phyloP scores from a whole-genome alignment of 2,113 vertebrate genomes.

The Aspidoscelis tigris region DNA sequence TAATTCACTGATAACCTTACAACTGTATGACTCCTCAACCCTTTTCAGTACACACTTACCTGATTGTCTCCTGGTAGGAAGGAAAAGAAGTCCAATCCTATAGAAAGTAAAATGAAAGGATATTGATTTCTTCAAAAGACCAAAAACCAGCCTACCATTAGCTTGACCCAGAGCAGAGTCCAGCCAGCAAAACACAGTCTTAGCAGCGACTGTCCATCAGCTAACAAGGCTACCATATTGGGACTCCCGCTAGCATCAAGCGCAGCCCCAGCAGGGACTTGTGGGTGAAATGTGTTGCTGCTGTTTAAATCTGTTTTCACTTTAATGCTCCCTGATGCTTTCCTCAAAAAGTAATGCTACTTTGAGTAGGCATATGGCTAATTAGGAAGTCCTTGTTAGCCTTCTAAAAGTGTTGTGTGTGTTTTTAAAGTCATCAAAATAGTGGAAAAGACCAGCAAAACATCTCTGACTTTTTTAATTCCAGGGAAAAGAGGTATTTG shows the following conservation, averaged over 20 bases:
- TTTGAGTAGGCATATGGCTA: background rate
- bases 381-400: background rate
- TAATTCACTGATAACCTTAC: background rate
- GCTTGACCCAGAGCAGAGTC: background rate
- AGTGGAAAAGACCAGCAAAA: background rate
- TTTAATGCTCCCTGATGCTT: background rate
- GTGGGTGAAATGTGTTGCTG: too few species aligned
- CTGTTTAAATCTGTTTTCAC: background rate
- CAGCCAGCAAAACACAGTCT: too few species aligned
- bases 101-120: slow-evolving; percentile 55
- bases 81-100: slow-evolving; percentile 98
- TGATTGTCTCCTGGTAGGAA: slow-evolving; percentile 99
- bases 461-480: background rate
- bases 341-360: too few species aligned
- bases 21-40: background rate
- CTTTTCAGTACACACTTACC: slow-evolving; percentile 74
- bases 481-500: background rate
- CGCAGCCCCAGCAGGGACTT: background rate
- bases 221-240: background rate
- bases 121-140: slow-evolving; percentile 37
- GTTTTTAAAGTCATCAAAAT: background rate
- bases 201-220: too few species aligned
- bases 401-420: background rate
- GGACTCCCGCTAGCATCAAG: background rate
- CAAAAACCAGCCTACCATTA: background rate